phyloP scores from a whole-genome alignment of 2,113 vertebrate genomes.

The Ochotona curzoniae region DNA sequence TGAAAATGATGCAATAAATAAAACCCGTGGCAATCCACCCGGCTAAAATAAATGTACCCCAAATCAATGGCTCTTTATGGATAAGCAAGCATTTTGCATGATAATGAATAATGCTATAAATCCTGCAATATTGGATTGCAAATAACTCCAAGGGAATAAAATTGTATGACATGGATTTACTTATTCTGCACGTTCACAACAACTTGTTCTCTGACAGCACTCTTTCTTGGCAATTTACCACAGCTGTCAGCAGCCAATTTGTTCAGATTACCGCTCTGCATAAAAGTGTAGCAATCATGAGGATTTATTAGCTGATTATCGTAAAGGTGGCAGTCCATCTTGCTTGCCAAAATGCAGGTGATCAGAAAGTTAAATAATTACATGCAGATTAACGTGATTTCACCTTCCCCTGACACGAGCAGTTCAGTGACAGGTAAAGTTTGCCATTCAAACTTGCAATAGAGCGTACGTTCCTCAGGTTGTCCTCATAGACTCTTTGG shows the following conservation, averaged over 20 bases:
- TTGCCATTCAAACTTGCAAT: conserved; percentile 51
- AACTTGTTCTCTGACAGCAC: conserved; percentile 86
- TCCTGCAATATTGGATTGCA: conserved; percentile 78
- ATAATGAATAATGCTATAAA: conserved; percentile 85
- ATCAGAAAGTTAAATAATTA: conserved; percentile 86
- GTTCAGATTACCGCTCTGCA: conserved; percentile 87
- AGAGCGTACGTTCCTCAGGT: not conserved
- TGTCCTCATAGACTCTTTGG: conserved; percentile 6
- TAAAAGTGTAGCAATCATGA: conserved; percentile 87
- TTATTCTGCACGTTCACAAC: conserved; percentile 84
- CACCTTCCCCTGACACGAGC: conserved; percentile 75
- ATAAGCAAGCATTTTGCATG: conserved; percentile 83
- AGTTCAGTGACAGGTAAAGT: conserved; percentile 72
- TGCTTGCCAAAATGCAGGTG: conserved; percentile 80
- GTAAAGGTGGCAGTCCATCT: conserved; percentile 81
- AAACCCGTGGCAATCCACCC: conserved; percentile 64
- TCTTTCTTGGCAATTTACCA: conserved; percentile 89
- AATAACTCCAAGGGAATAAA: conserved; percentile 84
- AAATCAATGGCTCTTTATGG: conserved; percentile 84
- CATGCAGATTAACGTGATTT: conserved; percentile 83
- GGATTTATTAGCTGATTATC: conserved; percentile 88
- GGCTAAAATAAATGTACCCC: conserved; percentile 72
- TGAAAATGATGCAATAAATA: conserved; percentile 64
- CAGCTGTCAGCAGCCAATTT: conserved; percentile 89
- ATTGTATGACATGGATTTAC: conserved; percentile 85